Evolutionary conservation across 35 echinoderm and acorn worm genomes (phyloP), one percentile per base, ranked within the genome.

Genomic region (Apostichopus parvimensis): DNA sequence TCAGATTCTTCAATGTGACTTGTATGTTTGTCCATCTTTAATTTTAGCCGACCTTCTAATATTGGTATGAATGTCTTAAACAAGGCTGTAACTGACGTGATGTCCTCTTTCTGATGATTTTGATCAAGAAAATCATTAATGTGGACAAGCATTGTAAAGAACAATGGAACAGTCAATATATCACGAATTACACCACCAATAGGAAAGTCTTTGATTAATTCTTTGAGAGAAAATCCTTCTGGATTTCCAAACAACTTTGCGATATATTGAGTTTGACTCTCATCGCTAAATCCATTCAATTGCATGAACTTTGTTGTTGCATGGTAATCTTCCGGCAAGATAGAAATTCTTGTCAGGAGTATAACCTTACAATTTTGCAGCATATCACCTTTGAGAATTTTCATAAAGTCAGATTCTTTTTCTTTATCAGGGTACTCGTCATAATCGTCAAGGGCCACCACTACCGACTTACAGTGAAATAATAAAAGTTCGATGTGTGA

Each of bases 351-450:
- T 8, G 86, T 88, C 1, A 88, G 86, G 4, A 88, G 86, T 18
- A 88, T 54, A 5, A 88, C 86, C 45, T 54, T 88, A 15, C 58
- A 58, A 4, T 88, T 25, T 54, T 73, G n/a, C 45, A 88, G 54
- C 86, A 88, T 88, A 53, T 88, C 68, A 1, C 86, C 60, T 66
- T 60, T 64, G 6, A 88, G 18, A 22, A 88, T 73, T 13, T 8
- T 54, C 64, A 12, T 71, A 45, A 88, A 88, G 26, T 88, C 86
- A 13, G 86, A 53, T n/a, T 28, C n/a, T n/a, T n/a, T n/a, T n/a
- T 88, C 64, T 54, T 34, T 88, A 53, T 88, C 61, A 22, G 60
- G 86, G 52, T 88, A 88, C 60, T 88, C 65, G 60, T 88, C 86
- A 17, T 72, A 88, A 17, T 88, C 86, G 20, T 88, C 86, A 11